Evolutionary conservation across 1,140 invertebrate genomes (phyloP), one percentile per base, ranked within the genome.

Genomic region (Nasonia longicornis): DNA sequence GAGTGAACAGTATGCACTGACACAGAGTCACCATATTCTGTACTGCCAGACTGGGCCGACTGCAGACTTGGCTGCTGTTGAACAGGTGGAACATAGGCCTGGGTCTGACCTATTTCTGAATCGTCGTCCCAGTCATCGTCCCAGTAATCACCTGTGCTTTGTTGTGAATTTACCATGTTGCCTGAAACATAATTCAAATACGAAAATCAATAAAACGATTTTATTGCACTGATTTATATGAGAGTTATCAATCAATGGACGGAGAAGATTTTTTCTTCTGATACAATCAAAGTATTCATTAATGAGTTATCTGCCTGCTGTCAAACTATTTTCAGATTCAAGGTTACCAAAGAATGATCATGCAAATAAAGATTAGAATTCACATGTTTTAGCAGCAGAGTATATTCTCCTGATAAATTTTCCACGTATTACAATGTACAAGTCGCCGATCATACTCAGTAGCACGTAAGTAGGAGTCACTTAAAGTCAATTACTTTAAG

Each of bases 81-180:
- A 11, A 87, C 83, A 12, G 92, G 91, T 3, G 93, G 93, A 79
- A 95, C 94, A 89, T 95, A 94, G 0, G 94, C 93, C 85, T 95
- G 95, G 6, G 93, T 94, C 85, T 95, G 89, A 69, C 90, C 95
- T 81, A 95, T 92, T 87, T 96, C 96, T 86, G 95, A 96, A 89
- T 97, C 96, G 88, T 97, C 96, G 83, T 97, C 96, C 95, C 96
- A 97, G 79, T 96, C 96, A 87, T 97, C 96, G 81, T 97, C 96
- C 94, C 94, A 95, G 84, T 93, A 94, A 86, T 95, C 94, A 38
- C 91, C 89, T 3, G 91, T 85, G 89, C 86, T 88, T 86, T 91
- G 89, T 79, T 89, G 88, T 0, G 88, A 87, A 1, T 85, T 80
- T 29, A 85, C 86, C 71, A 86, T 84, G 69, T 83, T 79, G 80